A percentile compares a stretch with the other conserved stretches of the same genome.
phyloP scores from a whole-genome alignment of 2,888 invertebrate species.

The Barypeithes pellucidus region DNA sequence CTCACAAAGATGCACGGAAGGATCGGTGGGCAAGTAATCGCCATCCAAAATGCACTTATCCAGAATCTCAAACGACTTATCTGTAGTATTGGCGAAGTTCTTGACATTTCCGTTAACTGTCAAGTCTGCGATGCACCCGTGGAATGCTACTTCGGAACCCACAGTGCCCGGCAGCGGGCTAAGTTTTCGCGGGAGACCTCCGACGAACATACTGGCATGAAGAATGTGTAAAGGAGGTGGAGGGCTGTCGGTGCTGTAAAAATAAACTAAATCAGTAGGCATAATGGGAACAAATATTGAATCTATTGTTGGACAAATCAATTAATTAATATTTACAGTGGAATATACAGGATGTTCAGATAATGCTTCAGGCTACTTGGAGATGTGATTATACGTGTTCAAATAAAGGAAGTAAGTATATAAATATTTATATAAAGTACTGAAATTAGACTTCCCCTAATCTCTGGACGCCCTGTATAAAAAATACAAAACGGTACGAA shows the following conservation, averaged over 20 bases:
- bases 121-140: conserved; percentile 95
- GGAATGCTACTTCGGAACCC: conserved; percentile 78
- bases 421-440: no score
- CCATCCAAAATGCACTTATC: conserved; percentile 74
- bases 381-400: no score
- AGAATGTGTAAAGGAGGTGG: conserved; percentile 76
- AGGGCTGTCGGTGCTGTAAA: conserved; percentile 68
- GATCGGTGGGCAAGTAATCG: conserved; percentile 60
- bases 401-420: no score
- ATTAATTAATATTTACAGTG: no score
- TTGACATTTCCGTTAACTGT: conserved; percentile 88
- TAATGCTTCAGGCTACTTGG: no score
- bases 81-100: conserved; percentile 82
- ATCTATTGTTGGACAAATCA: no score
- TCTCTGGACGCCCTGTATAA: not conserved
- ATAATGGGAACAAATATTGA: no score
- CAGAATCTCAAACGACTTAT: conserved; percentile 75
- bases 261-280: no score
- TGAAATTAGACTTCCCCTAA: no score
- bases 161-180: conserved; percentile 73
- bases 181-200: conserved; percentile 83
- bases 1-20: conserved; percentile 62
- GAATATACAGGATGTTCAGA: no score
- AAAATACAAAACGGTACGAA: not conserved
- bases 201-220: conserved; percentile 86